Evolutionary conservation across 2,113 vertebrate species (phyloP), one percentile per base, ranked within the genome.

Genomic region (Leptodactylus fuscus): DNA sequence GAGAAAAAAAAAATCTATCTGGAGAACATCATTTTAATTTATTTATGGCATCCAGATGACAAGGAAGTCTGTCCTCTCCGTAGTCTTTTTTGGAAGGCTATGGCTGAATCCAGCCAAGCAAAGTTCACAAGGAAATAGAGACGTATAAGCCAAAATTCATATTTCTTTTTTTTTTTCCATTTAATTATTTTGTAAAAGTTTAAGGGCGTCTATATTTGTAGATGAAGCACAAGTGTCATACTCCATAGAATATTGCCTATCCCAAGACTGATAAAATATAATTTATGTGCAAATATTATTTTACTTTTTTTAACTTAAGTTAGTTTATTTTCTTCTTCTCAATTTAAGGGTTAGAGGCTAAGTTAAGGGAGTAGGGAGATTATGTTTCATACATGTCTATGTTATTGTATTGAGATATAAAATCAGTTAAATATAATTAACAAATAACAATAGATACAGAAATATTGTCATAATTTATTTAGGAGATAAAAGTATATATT

Each of bases 11-110:
- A 94, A 93, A 90, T 91, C 2, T 90, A 91, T 91, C 93, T 94
- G 92, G 91, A 93, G 93, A 95, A 94, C 93, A 95, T 95, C 92
- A 93, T 87, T 94, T 94, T 93, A 94, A 94, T 95, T 94, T 94
- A 94, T 95, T 95, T 95, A 94, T 95, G 92, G 94, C 91, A 93
- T 92, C 90, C 94, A 95, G 93, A 95, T 94, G 93, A 94, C 92
- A 92, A 90, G 91, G 90, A 95, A 94, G 92, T 91, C 90, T 90
- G 92, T 94, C 91, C 90, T 93, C 90, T 93, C 91, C 90, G 85
- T 87, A 89, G 89, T 90, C 88, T 93, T 95, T 94, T 94, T 90
- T 94, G 90, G 92, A 94, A 92, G 2, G 87, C 90, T 91, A 89
- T 88, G 79, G 87, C 87, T 89, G 94, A 93, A 95, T 92, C 93